Base-by-base conservation (phyloP, 2,888 invertebrate genomes). In the Elegia similella region DNA sequence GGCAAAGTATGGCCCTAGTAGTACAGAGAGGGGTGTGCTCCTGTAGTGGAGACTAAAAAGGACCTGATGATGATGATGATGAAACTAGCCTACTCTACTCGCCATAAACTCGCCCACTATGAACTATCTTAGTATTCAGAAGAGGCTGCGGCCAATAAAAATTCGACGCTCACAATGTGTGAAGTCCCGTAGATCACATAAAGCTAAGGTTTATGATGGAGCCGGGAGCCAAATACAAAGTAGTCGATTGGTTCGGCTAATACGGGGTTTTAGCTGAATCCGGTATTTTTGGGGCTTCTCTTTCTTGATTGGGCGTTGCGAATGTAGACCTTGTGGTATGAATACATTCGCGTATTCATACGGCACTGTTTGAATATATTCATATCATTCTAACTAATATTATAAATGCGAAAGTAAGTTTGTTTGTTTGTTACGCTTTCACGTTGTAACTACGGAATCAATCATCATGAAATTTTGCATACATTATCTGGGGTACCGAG, bases 111-210 rank as follows among this genome's bases (percentile, higher is more conserved):
- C 16, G 34, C 5, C 50, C 34, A 50, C 6, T 17, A 34, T 50
- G n/a, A 50, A 32, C 56, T 56, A 62, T 61, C 56, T 84, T 73
- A 73, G 75, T 83, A 83, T 84, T 82, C 82, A 71, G 67, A 63
- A 62, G 69, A 66, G 68, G 71, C 60, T 59, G 60, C 62, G 63
- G 58, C 62, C 74, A 66, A 81, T 82, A 82, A 84, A 83, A 81
- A 80, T 78, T 78, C 80, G 72, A 72, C 71, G 67, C 66, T 63
- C 62, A 63, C 59, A 69, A 68, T 66, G 68, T 69, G 63, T 66
- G 72, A 65, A 72, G 72, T 76, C 81, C 76, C 78, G 78, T 80
- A 76, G 73, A 84, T 85, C 84, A 79, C 76, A 82, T 82, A 84
- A 82, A 83, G 76, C 78, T 50, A 80, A 78, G 78, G 75, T 86